Conservation (phyloP, 2,888 invertebrate genomes). For the Oxyteleia sp. region DNA sequence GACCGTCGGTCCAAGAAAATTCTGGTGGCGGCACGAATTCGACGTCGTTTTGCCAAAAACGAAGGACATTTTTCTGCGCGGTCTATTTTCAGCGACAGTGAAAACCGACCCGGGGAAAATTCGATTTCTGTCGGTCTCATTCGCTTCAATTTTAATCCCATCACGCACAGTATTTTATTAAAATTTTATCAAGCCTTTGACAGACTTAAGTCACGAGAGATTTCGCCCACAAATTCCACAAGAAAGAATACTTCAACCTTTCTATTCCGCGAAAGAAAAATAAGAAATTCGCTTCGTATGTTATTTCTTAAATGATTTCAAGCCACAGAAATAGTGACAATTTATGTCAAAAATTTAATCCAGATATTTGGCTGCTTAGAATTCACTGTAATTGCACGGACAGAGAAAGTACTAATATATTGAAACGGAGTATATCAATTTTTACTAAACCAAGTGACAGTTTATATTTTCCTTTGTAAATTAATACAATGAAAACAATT, state of each 20-base stretch:
- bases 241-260: not conserved
- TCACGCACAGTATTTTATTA: slow-evolving; percentile 49
- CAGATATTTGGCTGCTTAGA: not conserved
- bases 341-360: slow-evolving; percentile 2
- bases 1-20: slow-evolving; percentile 64
- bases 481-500: no score
- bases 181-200: slow-evolving; percentile 34
- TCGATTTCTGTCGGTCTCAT: slow-evolving; percentile 54
- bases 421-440: no score
- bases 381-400: not conserved
- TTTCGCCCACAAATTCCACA: not conserved
- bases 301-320: not conserved
- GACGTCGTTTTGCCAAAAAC: slow-evolving; percentile 62
- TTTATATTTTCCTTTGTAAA: no score
- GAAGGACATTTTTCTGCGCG: slow-evolving; percentile 64
- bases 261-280: not conserved
- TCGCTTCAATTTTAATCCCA: slow-evolving; percentile 57
- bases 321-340: not conserved
- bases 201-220: slow-evolving; percentile 20
- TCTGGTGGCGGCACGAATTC: slow-evolving; percentile 55
- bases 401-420: slow-evolving; percentile 9
- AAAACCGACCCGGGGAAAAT: slow-evolving; percentile 56
- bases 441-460: no score
- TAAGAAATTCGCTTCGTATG: no score
- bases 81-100: slow-evolving; percentile 59